Evolutionary conservation across 1,140 invertebrate genomes (phyloP).

Genomic region (Chironomus striatipennis): DNA sequence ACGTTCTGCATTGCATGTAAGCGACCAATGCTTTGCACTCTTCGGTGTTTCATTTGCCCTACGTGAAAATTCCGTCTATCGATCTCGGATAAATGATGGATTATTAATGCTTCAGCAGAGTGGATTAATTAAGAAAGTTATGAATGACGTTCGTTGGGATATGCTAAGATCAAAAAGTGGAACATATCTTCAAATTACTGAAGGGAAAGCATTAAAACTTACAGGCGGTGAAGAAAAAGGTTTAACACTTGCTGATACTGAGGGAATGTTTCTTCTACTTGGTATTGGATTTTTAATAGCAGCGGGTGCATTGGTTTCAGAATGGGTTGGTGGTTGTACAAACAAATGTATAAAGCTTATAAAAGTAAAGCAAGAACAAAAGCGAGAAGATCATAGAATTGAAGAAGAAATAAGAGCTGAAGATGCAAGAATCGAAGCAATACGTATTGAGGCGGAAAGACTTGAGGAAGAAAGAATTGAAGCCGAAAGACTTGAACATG

Average conservation of each 20-base stretch:
- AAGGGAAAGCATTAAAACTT: slow-evolving; percentile 33
- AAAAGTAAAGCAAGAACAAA: slow-evolving; percentile 25
- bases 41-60: slow-evolving; percentile 54
- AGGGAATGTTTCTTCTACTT: slow-evolving; percentile 67
- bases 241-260: slow-evolving; percentile 60
- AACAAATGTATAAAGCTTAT: slow-evolving; percentile 43
- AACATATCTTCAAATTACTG: slow-evolving; percentile 46
- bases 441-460: background rate
- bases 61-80: slow-evolving; percentile 51
- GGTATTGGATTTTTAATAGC: slow-evolving; percentile 55
- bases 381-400: background rate
- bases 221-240: slow-evolving; percentile 53
- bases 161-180: slow-evolving; percentile 50
- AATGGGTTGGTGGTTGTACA: slow-evolving; percentile 55
- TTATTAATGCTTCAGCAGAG: slow-evolving; percentile 51
- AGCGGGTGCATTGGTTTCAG: slow-evolving; percentile 45
- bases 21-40: slow-evolving; percentile 58
- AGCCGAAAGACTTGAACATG: background rate
- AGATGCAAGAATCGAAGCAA: background rate
- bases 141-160: slow-evolving; percentile 57
- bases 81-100: slow-evolving; percentile 47
- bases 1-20: slow-evolving; percentile 55
- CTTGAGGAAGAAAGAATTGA: background rate
- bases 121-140: slow-evolving; percentile 55
- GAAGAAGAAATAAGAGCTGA: background rate